Conservation (phyloP, 2,888 invertebrate species). For the Pteria penguin region DNA sequence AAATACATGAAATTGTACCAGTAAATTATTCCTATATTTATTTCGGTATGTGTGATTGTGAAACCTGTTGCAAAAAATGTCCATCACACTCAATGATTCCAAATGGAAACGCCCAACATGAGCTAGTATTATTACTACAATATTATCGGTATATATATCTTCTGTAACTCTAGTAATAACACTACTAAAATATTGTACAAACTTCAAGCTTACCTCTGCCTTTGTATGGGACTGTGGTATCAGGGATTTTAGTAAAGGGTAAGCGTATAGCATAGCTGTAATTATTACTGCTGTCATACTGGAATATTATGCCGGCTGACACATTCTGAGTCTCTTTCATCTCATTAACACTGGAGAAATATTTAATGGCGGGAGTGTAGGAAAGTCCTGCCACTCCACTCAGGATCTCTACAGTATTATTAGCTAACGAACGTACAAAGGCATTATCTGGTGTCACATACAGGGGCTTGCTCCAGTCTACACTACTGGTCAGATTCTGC, state of each 20-base stretch:
- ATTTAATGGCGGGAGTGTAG: slow-evolving; percentile 73
- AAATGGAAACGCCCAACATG: too few relatives aligned
- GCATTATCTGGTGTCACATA: slow-evolving; percentile 67
- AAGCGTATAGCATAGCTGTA: not conserved
- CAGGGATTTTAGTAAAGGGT: not conserved
- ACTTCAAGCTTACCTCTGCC: not conserved
- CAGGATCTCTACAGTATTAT: slow-evolving; percentile 35
- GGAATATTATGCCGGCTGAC: not conserved
- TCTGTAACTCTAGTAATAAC: too few relatives aligned
- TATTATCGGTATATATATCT: too few relatives aligned
- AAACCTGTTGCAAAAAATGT: too few relatives aligned
- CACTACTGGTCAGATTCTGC: slow-evolving; percentile 16
- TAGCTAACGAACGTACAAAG: slow-evolving; percentile 49
- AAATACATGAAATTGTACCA: too few relatives aligned
- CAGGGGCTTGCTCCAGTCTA: slow-evolving; percentile 41
- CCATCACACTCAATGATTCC: too few relatives aligned
- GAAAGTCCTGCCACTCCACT: slow-evolving; percentile 8
- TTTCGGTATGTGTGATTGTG: too few relatives aligned
- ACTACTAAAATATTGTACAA: too few relatives aligned
- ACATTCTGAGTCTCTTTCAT: slow-evolving; percentile 85
- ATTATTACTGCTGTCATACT: not conserved
- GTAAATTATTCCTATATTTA: too few relatives aligned
- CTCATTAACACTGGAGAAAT: slow-evolving; percentile 85
- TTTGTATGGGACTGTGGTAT: not conserved
- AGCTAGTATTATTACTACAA: too few relatives aligned